Evolutionary conservation across 2,113 vertebrate genomes (phyloP), one percentile per base, ranked within the genome.

Genomic region (Etheostoma spectabile): DNA sequence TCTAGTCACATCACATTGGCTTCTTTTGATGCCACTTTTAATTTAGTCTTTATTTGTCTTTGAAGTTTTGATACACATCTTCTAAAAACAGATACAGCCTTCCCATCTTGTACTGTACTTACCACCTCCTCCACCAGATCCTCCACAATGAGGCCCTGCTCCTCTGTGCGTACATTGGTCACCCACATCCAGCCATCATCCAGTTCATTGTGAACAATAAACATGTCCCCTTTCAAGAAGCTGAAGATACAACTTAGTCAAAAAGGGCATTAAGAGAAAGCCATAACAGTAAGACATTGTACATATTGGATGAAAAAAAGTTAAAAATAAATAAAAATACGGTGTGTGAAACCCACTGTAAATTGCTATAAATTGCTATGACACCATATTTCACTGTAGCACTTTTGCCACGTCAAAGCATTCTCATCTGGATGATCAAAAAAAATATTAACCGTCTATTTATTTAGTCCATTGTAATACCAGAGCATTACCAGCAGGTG

Each of bases 151-250:
- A 99, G 98, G 76, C 98, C 98, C 91, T 99, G 97, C 77, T 99
- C 98, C 91, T 98, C 97, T 59, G 98, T 99, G 72, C 98, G 95
- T 35, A 99, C 95, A 62, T 99, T 99, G 87, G 97, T 97, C 84
- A 99, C 98, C 98, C 98, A 99, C 97, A 99, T 98, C 98, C 98
- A 99, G 80, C 98, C 98, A 92, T 99, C 98, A 76, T 99, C 98
- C 93, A 99, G 95, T 92, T 98, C 98, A 10, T 99, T 99, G 93
- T 99, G 98, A 93, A 99, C 98, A 93, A 99, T 99, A 95, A 99
- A 99, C 97, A 99, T 99, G 91, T 99, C 98, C 92, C 97, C 98
- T 96, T 99, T 99, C 90, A 99, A 96, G 93, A 99, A 99, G 95
- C 97, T 98, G 92, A 63, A 87, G 79, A 89, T 1, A 51, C 10